Evolutionary conservation across 2,113 vertebrate genomes (phyloP).

Genomic region (Siniperca knerii): DNA sequence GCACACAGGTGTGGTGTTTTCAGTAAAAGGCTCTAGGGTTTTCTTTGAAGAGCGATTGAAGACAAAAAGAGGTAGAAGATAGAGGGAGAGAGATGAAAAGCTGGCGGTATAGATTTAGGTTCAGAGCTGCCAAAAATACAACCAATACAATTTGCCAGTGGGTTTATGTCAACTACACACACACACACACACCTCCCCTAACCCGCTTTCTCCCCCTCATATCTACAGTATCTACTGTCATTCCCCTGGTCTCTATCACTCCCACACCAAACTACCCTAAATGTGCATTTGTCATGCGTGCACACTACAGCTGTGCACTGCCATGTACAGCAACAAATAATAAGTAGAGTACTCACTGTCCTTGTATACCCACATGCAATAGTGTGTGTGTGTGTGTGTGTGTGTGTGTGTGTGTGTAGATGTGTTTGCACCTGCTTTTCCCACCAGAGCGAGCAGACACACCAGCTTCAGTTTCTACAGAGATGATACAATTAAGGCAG

Average conservation of each 20-base stretch:
- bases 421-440: constrained; percentile 10
- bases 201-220: background rate
- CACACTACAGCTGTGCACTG: background rate
- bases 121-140: constrained; percentile 80
- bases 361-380: background rate
- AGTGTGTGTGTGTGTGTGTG: background rate
- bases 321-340: background rate
- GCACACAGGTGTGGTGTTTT: constrained; percentile 59
- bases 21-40: constrained; percentile 69
- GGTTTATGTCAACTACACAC: constrained; percentile 66
- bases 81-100: constrained; percentile 68
- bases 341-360: background rate
- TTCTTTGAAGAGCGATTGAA: constrained; percentile 74
- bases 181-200: constrained; percentile 34
- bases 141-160: constrained; percentile 74
- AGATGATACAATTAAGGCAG: background rate
- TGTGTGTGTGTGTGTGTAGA: background rate
- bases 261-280: constrained; percentile 21
- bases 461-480: background rate
- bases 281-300: constrained; percentile 30
- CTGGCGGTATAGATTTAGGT: constrained; percentile 77
- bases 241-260: constrained; percentile 22
- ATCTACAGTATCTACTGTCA: constrained; percentile 30
- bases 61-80: constrained; percentile 65
- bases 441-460: constrained; percentile 1